Percentiles rank a stretch among this genome's conserved stretches.
These are phyloP conservation scores for Chorisops tibialis DNA, from an alignment of 2,888 invertebrate species.

Conservation along the genomic window DNA sequence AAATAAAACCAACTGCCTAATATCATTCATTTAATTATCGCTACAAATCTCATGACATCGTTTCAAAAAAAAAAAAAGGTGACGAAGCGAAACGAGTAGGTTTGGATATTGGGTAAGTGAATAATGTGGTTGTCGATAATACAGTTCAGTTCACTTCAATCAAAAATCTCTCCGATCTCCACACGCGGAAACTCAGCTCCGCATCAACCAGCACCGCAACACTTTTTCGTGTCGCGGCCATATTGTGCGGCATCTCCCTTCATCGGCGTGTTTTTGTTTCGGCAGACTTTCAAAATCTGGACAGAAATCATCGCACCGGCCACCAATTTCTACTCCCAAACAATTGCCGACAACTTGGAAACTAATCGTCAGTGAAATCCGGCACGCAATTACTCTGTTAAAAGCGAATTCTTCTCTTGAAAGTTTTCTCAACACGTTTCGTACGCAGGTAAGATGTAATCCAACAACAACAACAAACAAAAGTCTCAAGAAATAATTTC, in stretches of 20 bases:
- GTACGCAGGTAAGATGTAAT: slow-evolving; percentile 32
- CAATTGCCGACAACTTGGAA: background rate
- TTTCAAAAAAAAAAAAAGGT: too few relatives aligned
- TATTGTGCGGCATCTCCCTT: slow-evolving; percentile 31
- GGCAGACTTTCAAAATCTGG: background rate
- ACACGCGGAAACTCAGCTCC: too few relatives aligned
- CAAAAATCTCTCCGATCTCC: too few relatives aligned
- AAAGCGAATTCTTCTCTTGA: background rate
- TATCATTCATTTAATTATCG: too few relatives aligned
- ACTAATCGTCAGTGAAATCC: background rate
- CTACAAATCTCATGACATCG: too few relatives aligned
- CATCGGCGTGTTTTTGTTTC: slow-evolving; percentile 27
- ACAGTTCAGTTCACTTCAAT: too few relatives aligned
- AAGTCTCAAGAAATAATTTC: slow-evolving; percentile 16
- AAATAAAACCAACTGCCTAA: too few relatives aligned
- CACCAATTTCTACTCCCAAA: background rate
- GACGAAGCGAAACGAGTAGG: too few relatives aligned
- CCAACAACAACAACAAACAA: slow-evolving; percentile 24
- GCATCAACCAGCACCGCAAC: too few relatives aligned
- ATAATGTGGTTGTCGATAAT: too few relatives aligned
- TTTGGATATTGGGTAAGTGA: too few relatives aligned
- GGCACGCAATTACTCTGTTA: background rate
- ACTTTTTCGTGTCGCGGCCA: slow-evolving; percentile 21
- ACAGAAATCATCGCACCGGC: background rate
- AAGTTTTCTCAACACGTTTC: slow-evolving; percentile 26